These are phyloP conservation scores for Megalops atlanticus DNA, from an alignment of 2,113 vertebrate species.

Conservation along the genomic window DNA sequence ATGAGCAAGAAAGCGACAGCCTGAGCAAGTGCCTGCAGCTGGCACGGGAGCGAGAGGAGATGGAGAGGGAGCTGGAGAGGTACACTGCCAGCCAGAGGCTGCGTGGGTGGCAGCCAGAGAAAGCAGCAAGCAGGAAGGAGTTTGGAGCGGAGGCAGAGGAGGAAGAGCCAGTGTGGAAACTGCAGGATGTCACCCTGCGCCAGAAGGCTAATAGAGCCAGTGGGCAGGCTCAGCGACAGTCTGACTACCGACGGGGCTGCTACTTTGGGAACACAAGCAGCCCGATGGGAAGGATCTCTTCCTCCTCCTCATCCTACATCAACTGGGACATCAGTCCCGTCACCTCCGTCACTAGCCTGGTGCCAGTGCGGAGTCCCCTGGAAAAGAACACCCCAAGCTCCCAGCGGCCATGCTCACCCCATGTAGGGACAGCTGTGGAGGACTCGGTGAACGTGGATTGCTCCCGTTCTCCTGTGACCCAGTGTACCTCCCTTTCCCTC, in stretches of 20 bases:
- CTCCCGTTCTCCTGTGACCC: slow-evolving; percentile 57
- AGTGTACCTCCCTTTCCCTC: slow-evolving; percentile 62
- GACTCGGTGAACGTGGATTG: slow-evolving; percentile 45
- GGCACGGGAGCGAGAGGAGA: slow-evolving; percentile 66
- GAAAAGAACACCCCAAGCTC: slow-evolving; percentile 40
- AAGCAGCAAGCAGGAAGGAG: slow-evolving; percentile 8
- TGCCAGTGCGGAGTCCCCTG: slow-evolving; percentile 53
- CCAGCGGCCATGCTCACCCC: slow-evolving; percentile 30
- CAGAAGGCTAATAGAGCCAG: slow-evolving; percentile 56
- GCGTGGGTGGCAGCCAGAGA: slow-evolving; percentile 30
- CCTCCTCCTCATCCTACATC: slow-evolving; percentile 49
- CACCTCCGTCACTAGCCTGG: slow-evolving; percentile 59
- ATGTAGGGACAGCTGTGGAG: slow-evolving; percentile 31
- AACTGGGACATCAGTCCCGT: slow-evolving; percentile 77
- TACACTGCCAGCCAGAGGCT: slow-evolving; percentile 50
- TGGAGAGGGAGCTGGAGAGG: slow-evolving; percentile 62
- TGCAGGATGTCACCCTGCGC: slow-evolving; percentile 65
- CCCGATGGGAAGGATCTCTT: slow-evolving; percentile 59
- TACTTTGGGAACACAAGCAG: slow-evolving; percentile 77
- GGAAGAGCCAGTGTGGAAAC: slow-evolving; percentile 68
- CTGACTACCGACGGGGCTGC: slow-evolving; percentile 70
- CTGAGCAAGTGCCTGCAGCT: slow-evolving; percentile 63
- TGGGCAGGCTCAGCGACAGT: slow-evolving; percentile 56
- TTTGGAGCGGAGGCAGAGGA: slow-evolving; percentile 37
- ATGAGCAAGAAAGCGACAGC: slow-evolving; percentile 57